Percentiles rank a stretch among this genome's conserved stretches.
phyloP scores from a whole-genome alignment of 2,797 vertebrate species.

The Lacerta bilineata region DNA sequence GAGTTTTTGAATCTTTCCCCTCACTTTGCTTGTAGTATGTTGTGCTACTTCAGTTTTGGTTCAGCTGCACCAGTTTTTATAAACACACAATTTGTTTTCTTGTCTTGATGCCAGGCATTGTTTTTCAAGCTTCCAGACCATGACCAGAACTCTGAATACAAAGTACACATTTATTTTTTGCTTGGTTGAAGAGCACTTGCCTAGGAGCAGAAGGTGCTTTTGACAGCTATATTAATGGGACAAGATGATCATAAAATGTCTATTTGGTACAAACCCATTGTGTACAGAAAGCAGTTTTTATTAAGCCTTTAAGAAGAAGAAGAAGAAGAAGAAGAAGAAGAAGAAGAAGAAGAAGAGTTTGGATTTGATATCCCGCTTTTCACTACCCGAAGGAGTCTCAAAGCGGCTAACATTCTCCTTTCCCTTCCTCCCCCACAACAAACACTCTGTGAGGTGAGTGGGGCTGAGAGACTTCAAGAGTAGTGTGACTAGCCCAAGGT shows the following conservation, averaged over 20 bases:
- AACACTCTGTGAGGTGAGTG: too few species aligned
- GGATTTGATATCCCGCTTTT: too few species aligned
- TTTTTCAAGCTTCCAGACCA: neutral
- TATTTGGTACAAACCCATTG: neutral
- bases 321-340: too few species aligned
- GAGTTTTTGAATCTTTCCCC: neutral
- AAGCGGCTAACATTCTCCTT: too few species aligned
- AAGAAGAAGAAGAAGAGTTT: too few species aligned
- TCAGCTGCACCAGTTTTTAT: neutral
- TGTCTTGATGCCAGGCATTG: fast-evolving
- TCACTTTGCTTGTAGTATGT: neutral
- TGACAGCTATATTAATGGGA: conserved; percentile 31
- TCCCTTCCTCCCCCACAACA: too few species aligned
- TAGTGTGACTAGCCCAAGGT: too few species aligned
- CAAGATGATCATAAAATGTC: conserved; percentile 11
- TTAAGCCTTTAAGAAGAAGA: too few species aligned
- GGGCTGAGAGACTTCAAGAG: too few species aligned
- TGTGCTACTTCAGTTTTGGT: neutral
- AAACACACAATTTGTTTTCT: fast-evolving
- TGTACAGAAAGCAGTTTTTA: neutral
- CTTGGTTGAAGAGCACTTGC: neutral
- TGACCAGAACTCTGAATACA: neutral
- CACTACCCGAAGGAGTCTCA: too few species aligned
- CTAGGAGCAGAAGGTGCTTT: conserved; percentile 11
- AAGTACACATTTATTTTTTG: conserved; percentile 24